phyloP scores from a whole-genome alignment of 2,888 invertebrate genomes.

The Patella depressa region DNA sequence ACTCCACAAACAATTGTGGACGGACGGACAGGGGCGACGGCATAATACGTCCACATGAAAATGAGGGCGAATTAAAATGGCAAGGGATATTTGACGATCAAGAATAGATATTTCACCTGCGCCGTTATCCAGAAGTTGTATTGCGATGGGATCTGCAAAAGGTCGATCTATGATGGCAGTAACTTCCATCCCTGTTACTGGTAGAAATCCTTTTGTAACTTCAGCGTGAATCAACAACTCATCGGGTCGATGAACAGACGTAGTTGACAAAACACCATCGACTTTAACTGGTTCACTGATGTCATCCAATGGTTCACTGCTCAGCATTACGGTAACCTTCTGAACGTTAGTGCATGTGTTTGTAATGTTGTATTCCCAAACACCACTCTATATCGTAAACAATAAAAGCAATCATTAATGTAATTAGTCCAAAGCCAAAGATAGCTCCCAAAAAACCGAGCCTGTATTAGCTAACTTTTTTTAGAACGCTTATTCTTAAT shows the following conservation, averaged over 20 bases:
- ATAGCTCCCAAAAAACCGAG: no score
- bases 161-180: slow-evolving; percentile 44
- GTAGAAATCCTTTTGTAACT: slow-evolving; percentile 40
- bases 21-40: no score
- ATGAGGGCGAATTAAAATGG: no score
- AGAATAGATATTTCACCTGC: slow-evolving; percentile 41
- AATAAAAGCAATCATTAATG: not conserved
- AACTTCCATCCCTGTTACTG: slow-evolving; percentile 49
- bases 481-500: no score
- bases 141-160: slow-evolving; percentile 17
- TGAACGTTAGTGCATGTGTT: slow-evolving; percentile 12
- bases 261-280: slow-evolving; percentile 24
- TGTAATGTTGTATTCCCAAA: slow-evolving; percentile 30
- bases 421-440: no score
- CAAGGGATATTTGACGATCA: not conserved
- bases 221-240: slow-evolving; percentile 44
- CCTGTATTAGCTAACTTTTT: no score
- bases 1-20: no score
- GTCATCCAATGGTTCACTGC: slow-evolving; percentile 24
- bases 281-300: slow-evolving; percentile 20
- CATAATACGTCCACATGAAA: no score
- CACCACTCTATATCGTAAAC: slow-evolving; percentile 26
- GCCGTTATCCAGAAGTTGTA: slow-evolving; percentile 50
- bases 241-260: slow-evolving; percentile 26
- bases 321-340: slow-evolving; percentile 30